Evolutionary conservation across 1,140 invertebrate species (phyloP), one percentile per base, ranked within the genome.

Genomic region (Galendromus occidentalis): DNA sequence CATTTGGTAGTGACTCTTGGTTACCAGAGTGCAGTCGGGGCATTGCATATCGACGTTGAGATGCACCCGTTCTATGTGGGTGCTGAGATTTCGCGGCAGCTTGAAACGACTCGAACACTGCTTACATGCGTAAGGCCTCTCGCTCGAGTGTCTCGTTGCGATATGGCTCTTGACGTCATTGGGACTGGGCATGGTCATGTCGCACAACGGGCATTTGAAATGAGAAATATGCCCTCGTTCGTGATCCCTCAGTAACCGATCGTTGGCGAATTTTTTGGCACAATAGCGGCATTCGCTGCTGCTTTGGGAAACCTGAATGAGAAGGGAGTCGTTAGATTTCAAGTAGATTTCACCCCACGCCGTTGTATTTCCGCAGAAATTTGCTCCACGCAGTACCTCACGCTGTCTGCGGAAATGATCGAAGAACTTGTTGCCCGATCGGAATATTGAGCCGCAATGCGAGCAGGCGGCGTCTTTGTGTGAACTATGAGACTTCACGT

Each of bases 141-240:
- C 51, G 2, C 14, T 59, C 20, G 51, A 20, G 22, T 59, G 51
- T 9, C 51, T 59, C 22, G 51, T 59, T 22, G 51, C 51, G 25
- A 59, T 59, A 25, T 59, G 51, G 5, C 20, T 33, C 51, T 33
- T 25, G 14, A 59, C 25, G 25, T 59, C 51, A 25, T 59, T 59
- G 25, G 51, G 51, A 33, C 25, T 33, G 4, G 51, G 51, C 51
- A 59, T 59, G 33, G 51, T 59, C 51, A 59, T 59, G 6, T 59
- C 51, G 51, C 51, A 59, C 4, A 59, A 22, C 14, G 51, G 51
- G 25, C 51, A 59, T 33, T 59, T 59, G 51, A 29, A 59, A 14
- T 59, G 51, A 17, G 51, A 59, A 14, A 59, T 59, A 59, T 59
- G 51, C 14, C 33, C 25, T 20, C 51, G 51, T 59, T 59, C 51